Conservation (phyloP, 1,140 invertebrate genomes). For the Vollenhovia emeryi region DNA sequence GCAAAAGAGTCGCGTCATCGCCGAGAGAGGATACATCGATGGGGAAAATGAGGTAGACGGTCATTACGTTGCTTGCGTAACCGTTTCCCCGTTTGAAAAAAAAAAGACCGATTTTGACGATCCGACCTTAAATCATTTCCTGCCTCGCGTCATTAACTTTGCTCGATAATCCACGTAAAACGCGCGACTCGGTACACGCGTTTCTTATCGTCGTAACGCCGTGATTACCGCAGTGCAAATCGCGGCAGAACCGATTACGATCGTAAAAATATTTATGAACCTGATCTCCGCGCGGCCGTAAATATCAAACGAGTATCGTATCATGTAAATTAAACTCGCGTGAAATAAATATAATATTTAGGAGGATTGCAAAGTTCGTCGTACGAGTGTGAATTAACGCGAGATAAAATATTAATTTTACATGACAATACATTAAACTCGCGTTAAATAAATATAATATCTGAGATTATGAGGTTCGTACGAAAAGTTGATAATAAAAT, state of each 20-base stretch:
- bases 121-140: slow-evolving; percentile 16
- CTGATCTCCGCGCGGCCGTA: background rate
- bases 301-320: background rate
- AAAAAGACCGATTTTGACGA: slow-evolving; percentile 19
- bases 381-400: background rate
- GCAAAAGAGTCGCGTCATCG: slow-evolving; percentile 39
- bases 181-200: too few relatives aligned
- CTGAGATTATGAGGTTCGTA: too few relatives aligned
- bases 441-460: too few relatives aligned
- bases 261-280: background rate
- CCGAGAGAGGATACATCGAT: slow-evolving; percentile 15
- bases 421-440: background rate
- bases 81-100: background rate
- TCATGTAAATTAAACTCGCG: background rate
- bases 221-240: background rate
- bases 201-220: slow-evolving; percentile 2
- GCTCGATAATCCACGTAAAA: background rate
- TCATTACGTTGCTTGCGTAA: background rate
- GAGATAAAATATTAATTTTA: background rate
- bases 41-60: background rate
- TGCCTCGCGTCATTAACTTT: background rate
- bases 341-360: background rate
- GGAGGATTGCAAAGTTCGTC: background rate
- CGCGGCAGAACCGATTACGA: background rate
- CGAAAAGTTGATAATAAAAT: background rate